These are phyloP conservation scores for Leucopternis melanops DNA, from an alignment of 2,113 vertebrate genomes.

Conservation along the genomic window DNA sequence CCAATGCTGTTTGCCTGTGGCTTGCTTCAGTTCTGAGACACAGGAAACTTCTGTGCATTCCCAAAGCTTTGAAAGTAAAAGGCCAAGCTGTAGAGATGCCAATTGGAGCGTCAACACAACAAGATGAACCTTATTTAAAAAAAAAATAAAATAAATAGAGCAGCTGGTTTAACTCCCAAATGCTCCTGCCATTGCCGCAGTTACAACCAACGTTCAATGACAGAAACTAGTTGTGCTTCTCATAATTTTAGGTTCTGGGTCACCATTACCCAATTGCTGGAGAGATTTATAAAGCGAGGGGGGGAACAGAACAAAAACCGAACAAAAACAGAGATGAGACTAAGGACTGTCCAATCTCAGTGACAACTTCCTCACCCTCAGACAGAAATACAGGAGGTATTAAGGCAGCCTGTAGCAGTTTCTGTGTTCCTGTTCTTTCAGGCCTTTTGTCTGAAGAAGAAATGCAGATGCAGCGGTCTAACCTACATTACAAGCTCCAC, in stretches of 20 bases:
- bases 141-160: not conserved
- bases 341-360: not conserved
- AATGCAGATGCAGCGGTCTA: not conserved
- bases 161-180: slow-evolving; percentile 2
- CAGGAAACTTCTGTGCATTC: not conserved
- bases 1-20: no score
- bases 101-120: not conserved
- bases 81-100: not conserved
- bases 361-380: not conserved
- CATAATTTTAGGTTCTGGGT: not conserved
- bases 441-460: not conserved
- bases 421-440: not conserved
- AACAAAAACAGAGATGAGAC: not conserved
- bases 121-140: not conserved
- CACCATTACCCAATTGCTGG: not conserved
- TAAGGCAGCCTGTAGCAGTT: not conserved
- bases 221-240: slow-evolving; percentile 23
- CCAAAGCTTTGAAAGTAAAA: not conserved
- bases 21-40: not conserved
- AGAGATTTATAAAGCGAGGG: not conserved
- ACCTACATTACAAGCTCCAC: not conserved
- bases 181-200: not conserved
- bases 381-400: not conserved
- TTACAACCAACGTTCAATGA: not conserved
- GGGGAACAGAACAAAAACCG: not conserved